Percentiles rank a stretch among this genome's conserved stretches.
Evolutionary conservation across 2,113 vertebrate species (phyloP).

Genomic region (Rhinoderma darwinii): DNA sequence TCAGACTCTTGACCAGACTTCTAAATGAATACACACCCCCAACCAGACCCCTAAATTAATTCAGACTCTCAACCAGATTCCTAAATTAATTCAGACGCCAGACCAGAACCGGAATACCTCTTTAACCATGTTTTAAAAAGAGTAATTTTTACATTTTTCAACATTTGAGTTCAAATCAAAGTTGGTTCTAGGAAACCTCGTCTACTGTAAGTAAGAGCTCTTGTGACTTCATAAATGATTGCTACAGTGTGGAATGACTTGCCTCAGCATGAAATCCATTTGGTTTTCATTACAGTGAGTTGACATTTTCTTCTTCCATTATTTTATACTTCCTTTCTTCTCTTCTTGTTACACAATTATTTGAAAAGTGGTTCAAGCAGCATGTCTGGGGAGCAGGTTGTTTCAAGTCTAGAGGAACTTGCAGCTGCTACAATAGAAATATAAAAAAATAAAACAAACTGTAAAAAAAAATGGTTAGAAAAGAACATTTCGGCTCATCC

Average conservation of each 20-base stretch:
- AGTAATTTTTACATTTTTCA: neutral
- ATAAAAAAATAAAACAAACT: neutral
- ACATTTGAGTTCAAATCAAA: neutral
- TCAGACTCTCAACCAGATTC: too few relatives aligned
- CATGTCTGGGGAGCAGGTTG: conserved; percentile 1
- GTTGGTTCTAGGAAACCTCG: neutral
- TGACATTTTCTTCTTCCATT: conserved; percentile 20
- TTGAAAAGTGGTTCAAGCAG: conserved; percentile 22
- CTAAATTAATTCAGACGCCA: too few relatives aligned
- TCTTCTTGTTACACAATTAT: conserved; percentile 36
- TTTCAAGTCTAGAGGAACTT: conserved; percentile 6
- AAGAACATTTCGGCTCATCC: neutral
- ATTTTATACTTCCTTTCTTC: conserved; percentile 36
- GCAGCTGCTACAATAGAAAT: neutral
- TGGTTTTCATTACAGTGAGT: conserved; percentile 32
- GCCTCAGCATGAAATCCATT: conserved; percentile 32
- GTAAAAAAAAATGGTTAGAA: neutral
- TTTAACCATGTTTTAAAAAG: too few relatives aligned
- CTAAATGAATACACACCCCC: too few relatives aligned
- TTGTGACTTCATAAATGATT: neutral
- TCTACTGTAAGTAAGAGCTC: neutral
- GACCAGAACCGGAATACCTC: too few relatives aligned
- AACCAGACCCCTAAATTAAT: too few relatives aligned
- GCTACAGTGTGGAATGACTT: neutral
- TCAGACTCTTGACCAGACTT: too few relatives aligned